Conservation (phyloP, 2,888 invertebrate species). For the Dicyrtomina minuta region DNA sequence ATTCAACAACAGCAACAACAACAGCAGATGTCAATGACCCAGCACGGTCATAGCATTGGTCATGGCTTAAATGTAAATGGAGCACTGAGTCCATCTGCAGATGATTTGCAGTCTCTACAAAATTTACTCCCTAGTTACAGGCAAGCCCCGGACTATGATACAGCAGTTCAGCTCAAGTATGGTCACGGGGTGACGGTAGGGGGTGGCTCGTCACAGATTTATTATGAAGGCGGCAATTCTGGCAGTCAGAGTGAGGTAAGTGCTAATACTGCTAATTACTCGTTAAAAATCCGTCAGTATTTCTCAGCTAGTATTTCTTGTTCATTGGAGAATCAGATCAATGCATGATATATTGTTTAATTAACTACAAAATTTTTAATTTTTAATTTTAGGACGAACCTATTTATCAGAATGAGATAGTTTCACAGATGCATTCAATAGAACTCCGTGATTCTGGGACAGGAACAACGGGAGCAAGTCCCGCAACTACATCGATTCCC, state of each 20-base stretch:
- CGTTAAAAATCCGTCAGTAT: background rate
- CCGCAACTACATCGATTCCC: background rate
- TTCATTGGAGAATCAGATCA: too few species aligned
- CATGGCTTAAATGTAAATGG: constrained; percentile 19
- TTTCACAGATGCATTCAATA: constrained; percentile 52
- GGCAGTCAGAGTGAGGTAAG: constrained; percentile 28
- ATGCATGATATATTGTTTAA: too few species aligned
- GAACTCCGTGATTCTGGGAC: constrained; percentile 50
- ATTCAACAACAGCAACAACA: constrained; percentile 36
- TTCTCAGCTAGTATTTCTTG: too few species aligned
- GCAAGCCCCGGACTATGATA: constrained; percentile 92
- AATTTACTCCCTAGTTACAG: constrained; percentile 25
- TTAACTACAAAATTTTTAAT: too few species aligned
- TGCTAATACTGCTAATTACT: too few species aligned
- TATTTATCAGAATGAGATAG: constrained; percentile 53
- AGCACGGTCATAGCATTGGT: constrained; percentile 22
- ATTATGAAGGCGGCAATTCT: constrained; percentile 18
- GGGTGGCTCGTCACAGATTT: constrained; percentile 16
- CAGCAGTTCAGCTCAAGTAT: constrained; percentile 80
- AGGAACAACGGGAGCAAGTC: too few species aligned
- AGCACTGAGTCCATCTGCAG: constrained; percentile 13
- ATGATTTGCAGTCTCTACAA: constrained; percentile 28
- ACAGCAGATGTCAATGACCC: constrained; percentile 16
- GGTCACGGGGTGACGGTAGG: constrained; percentile 55
- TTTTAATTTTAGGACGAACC: constrained; percentile 50